A percentile compares a stretch with the other conserved stretches of the same genome.
Evolutionary conservation across 2,113 vertebrate species (phyloP).

Genomic region (Ginglymostoma cirratum): DNA sequence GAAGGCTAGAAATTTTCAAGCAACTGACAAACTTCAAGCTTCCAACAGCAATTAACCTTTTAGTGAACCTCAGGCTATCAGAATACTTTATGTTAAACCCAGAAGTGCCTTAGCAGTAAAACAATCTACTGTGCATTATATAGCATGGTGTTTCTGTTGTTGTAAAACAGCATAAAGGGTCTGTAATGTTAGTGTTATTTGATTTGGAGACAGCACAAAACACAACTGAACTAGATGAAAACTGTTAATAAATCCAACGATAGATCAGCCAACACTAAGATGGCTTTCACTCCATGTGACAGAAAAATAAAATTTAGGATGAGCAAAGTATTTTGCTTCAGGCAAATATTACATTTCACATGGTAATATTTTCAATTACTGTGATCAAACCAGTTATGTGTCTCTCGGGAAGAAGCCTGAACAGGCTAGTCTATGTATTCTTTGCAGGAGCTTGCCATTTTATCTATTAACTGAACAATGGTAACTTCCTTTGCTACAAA

Average conservation of each 20-base stretch:
- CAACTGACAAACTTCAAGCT: background rate
- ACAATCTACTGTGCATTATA: background rate
- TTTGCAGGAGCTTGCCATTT: background rate
- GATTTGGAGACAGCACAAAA: background rate
- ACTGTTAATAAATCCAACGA: background rate
- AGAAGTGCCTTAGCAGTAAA: background rate
- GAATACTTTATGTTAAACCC: background rate
- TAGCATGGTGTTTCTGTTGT: background rate
- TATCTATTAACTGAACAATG: background rate
- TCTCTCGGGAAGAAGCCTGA: background rate
- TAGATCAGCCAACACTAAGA: background rate
- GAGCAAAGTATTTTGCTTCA: background rate
- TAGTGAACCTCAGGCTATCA: background rate
- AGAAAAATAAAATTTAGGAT: background rate
- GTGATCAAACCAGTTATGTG: background rate
- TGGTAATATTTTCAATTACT: background rate
- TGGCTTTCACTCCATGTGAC: background rate
- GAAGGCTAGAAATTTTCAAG: background rate
- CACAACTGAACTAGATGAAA: background rate
- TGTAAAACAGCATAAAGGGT: background rate
- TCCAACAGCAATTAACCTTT: background rate
- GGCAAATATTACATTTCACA: constrained; percentile 7
- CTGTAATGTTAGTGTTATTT: background rate
- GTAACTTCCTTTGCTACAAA: background rate
- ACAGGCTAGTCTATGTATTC: background rate